phyloP scores from a whole-genome alignment of 37 sponge, comb jelly and placozoan genomes.

The Eunapius fragilis region DNA sequence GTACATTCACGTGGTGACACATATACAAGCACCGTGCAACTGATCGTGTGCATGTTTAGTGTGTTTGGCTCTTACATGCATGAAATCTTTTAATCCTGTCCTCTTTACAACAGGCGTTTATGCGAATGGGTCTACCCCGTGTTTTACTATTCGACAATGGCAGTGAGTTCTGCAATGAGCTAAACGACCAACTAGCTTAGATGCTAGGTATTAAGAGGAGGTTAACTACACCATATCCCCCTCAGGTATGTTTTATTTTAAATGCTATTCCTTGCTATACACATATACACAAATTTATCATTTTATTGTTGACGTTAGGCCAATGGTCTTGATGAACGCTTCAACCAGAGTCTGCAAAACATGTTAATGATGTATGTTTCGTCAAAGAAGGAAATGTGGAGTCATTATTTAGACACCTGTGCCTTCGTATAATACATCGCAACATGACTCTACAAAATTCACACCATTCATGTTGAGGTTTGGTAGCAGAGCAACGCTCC shows the following conservation, averaged over 20 bases:
- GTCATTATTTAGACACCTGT: conserved; percentile 57
- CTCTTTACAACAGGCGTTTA: conserved; percentile 43
- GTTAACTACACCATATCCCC: conserved; percentile 66
- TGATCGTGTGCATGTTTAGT: background rate
- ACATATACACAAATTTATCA: background rate
- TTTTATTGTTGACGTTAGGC: conserved; percentile 24
- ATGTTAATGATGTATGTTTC: conserved; percentile 69
- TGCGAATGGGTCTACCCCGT: conserved; percentile 69
- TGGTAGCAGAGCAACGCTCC: conserved; percentile 48
- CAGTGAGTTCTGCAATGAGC: conserved; percentile 55
- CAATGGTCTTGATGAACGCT: conserved; percentile 76
- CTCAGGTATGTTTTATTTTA: conserved; percentile 44
- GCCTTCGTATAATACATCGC: conserved; percentile 79
- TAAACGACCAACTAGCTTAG: conserved; percentile 23
- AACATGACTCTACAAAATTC: conserved; percentile 69
- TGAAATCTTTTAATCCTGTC: background rate
- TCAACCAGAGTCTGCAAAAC: conserved; percentile 67
- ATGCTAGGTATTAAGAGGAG: conserved; percentile 46
- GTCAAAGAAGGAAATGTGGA: conserved; percentile 53
- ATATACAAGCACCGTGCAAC: background rate
- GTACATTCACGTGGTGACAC: background rate
- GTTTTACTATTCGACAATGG: conserved; percentile 61
- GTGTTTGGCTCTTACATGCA: background rate
- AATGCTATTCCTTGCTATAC: background rate
- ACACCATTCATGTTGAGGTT: conserved; percentile 82